These are phyloP conservation scores for Salvelinus namaycush DNA, from an alignment of 2,113 vertebrate species.

Conservation along the genomic window DNA sequence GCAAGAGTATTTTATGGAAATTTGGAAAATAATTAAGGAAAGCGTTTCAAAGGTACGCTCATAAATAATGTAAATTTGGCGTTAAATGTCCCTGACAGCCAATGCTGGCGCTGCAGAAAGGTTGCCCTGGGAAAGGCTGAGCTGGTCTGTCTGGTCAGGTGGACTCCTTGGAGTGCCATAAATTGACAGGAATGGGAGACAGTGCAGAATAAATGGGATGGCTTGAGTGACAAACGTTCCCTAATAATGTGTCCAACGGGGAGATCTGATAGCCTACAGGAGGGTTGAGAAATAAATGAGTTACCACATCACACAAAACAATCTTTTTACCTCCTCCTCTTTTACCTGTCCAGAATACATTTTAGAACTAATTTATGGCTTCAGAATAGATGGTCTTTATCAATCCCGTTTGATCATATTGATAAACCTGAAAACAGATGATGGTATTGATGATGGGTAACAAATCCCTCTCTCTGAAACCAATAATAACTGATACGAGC, in stretches of 20 bases:
- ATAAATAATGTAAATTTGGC: conserved; percentile 78
- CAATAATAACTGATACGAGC: too few relatives aligned
- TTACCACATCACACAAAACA: not conserved
- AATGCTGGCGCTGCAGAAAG: conserved; percentile 72
- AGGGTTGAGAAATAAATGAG: conserved; percentile 29
- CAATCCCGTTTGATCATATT: too few relatives aligned
- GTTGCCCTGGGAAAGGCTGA: conserved; percentile 62
- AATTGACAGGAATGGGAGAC: conserved; percentile 68
- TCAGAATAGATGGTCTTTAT: too few relatives aligned
- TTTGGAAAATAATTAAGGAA: conserved; percentile 70
- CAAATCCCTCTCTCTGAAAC: too few relatives aligned
- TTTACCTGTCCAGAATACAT: too few relatives aligned
- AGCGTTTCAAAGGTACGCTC: conserved; percentile 70
- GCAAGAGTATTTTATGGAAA: conserved; percentile 55
- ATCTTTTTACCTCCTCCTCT: too few relatives aligned
- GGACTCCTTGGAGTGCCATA: conserved; percentile 68
- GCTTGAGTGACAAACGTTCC: conserved; percentile 55
- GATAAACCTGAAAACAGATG: too few relatives aligned
- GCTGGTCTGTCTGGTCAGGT: conserved; percentile 69
- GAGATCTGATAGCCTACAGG: conserved; percentile 10
- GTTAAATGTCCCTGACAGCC: conserved; percentile 69
- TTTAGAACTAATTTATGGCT: too few relatives aligned
- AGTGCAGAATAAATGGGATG: conserved; percentile 60
- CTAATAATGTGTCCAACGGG: conserved; percentile 52
- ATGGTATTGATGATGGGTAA: too few relatives aligned